Evolutionary conservation across 1,140 invertebrate genomes (phyloP), one percentile per base, ranked within the genome.

Genomic region (Lethrus apterus): DNA sequence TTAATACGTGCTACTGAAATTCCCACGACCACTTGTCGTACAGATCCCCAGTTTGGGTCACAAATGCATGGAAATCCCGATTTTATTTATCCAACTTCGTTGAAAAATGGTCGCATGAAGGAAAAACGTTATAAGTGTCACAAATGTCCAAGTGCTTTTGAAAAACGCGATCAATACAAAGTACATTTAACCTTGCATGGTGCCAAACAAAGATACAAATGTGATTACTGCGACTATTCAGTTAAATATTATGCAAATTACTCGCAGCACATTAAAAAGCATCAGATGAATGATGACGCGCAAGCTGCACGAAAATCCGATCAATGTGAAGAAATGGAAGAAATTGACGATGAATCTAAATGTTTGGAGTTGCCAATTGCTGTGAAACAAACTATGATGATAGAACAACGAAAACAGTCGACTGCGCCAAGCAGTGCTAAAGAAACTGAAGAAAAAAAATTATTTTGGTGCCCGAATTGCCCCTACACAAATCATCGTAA

Each of bases 111-210:
- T 2, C 71, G 77, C 14, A 65, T 82, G 42, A 84, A 83, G 63
- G 80, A 84, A 58, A 87, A 87, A 59, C 73, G 83, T 0, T 88
- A 86, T 61, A 86, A 87, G 64, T 89, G 86, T 54, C 77, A 81
- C 49, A 89, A 89, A 69, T 93, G 89, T 64, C 89, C 89, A 0
- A 89, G 87, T 13, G 84, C 85, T 0, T 92, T 91, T 67, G 85
- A 89, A 57, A 91, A 92, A 65, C 70, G 82, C 23, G 82, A 86
- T 55, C 86, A 91, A 61, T 92, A 88, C 61, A 82, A 85, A 58
- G 77, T 87, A 10, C 90, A 93, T 66, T 66, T 89, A 49, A 80
- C 80, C 4, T 65, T 93, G 2, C 90, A 93, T 62, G 88, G 88
- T 4, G 84, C 86, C 0, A 82, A 84, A 51, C 85, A 89, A 64